Conservation (phyloP, 2,113 vertebrate genomes). For the Syngnathoides biaculeatus region DNA sequence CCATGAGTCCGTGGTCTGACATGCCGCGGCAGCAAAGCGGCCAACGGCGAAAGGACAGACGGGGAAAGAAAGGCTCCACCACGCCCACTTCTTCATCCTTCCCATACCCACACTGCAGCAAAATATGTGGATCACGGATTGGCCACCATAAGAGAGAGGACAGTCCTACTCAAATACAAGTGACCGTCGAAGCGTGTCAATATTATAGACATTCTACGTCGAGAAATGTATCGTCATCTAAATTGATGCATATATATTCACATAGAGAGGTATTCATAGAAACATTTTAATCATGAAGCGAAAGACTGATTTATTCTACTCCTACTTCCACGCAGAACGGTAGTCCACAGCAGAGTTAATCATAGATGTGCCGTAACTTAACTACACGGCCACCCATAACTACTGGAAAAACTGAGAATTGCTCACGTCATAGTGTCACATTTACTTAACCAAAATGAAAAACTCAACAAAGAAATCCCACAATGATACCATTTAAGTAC, state of each 20-base stretch:
- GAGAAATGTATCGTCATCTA: conserved; percentile 7
- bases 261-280: not conserved
- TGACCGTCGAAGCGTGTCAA: too few relatives aligned
- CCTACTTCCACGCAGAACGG: not conserved
- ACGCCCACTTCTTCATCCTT: too few relatives aligned
- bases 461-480: not conserved
- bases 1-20: too few relatives aligned
- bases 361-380: conserved; percentile 1
- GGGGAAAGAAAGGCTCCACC: too few relatives aligned
- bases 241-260: not conserved
- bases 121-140: too few relatives aligned
- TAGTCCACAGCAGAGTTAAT: conserved; percentile 1
- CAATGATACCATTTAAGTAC: not conserved
- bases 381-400: not conserved
- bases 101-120: too few relatives aligned
- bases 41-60: too few relatives aligned
- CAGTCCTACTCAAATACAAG: too few relatives aligned
- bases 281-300: not conserved
- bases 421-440: not conserved
- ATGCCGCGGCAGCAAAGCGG: too few relatives aligned
- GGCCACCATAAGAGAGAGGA: too few relatives aligned
- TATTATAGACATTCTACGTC: not conserved
- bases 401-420: conserved; percentile 2
- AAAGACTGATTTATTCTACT: not conserved
- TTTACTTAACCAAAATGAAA: not conserved